Percentiles rank a stretch among this genome's conserved stretches.
Evolutionary conservation across 1,140 invertebrate species (phyloP).

Genomic region (Zaprionus gabonicus): DNA sequence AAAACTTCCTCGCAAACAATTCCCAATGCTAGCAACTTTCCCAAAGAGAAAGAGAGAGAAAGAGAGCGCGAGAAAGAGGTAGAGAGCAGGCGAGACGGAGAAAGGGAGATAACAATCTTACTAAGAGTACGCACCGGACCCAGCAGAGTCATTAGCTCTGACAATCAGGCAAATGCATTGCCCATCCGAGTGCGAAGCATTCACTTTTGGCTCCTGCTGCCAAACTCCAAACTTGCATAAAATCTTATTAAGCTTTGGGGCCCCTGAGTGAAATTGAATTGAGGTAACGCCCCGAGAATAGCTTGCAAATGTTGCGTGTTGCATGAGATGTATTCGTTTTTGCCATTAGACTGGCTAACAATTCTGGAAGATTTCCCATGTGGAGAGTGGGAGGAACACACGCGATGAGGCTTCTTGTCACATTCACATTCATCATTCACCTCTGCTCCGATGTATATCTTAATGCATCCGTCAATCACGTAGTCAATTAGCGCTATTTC

Average conservation of each 20-base stretch:
- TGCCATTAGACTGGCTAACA: background rate
- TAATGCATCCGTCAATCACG: background rate
- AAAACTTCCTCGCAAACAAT: constrained; percentile 20
- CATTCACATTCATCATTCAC: background rate
- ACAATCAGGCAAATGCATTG: constrained; percentile 32
- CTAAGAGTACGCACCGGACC: background rate
- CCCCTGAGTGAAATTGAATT: background rate
- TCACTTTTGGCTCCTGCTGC: background rate
- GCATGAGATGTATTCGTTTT: background rate
- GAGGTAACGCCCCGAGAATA: background rate
- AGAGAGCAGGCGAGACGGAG: background rate
- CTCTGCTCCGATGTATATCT: background rate
- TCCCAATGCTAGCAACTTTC: constrained; percentile 16
- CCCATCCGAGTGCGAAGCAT: constrained; percentile 6
- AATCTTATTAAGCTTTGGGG: constrained; percentile 14
- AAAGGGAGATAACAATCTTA: constrained; percentile 14
- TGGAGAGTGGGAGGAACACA: background rate
- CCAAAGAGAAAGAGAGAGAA: constrained; percentile 7
- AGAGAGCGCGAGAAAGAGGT: background rate
- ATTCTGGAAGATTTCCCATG: background rate
- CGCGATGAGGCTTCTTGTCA: background rate
- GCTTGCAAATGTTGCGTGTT: background rate
- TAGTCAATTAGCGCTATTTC: background rate
- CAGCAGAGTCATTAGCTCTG: constrained; percentile 31
- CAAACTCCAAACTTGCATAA: background rate